Conservation (phyloP, 2,797 vertebrate species). For the Acanthurus leucopareius region DNA sequence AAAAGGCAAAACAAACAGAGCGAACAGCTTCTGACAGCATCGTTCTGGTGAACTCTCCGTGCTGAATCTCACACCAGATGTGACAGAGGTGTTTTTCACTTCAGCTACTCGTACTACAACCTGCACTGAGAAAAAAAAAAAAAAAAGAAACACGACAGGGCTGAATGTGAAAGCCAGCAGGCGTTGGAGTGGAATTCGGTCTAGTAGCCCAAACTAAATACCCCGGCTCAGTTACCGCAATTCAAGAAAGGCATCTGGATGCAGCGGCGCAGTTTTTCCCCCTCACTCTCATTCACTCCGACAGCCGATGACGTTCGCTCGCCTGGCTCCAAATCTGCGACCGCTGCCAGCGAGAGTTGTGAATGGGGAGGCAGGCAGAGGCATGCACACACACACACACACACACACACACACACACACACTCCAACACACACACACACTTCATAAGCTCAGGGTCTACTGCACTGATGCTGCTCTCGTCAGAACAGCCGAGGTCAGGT, state of each 20-base stretch:
- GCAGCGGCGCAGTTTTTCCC: conserved; percentile 71
- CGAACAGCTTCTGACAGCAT: background rate
- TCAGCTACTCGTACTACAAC: conserved; percentile 29
- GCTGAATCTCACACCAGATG: background rate
- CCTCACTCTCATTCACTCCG: conserved; percentile 77
- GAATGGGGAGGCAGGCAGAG: conserved; percentile 74
- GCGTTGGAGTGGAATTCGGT: conserved; percentile 61
- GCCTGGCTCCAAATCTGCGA: conserved; percentile 74
- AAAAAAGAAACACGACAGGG: conserved; percentile 35
- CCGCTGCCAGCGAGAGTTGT: conserved; percentile 78
- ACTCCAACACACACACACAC: conserved; percentile 53
- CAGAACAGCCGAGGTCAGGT: conserved; percentile 77
- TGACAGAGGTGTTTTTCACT: conserved; percentile 15
- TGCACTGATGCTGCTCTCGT: conserved; percentile 72
- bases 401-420: conserved; percentile 43
- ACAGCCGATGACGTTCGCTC: conserved; percentile 75
- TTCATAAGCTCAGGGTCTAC: conserved; percentile 59
- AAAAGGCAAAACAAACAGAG: conserved; percentile 8
- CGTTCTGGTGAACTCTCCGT: too few relatives aligned
- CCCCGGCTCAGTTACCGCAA: conserved; percentile 62
- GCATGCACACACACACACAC: conserved; percentile 32
- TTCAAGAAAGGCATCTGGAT: conserved; percentile 76
- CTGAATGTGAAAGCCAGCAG: conserved; percentile 49
- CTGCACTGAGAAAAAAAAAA: conserved; percentile 42
- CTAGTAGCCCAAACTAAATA: conserved; percentile 66